Base-by-base conservation (phyloP, 1,140 invertebrate species). In the Ceratina australensis region DNA sequence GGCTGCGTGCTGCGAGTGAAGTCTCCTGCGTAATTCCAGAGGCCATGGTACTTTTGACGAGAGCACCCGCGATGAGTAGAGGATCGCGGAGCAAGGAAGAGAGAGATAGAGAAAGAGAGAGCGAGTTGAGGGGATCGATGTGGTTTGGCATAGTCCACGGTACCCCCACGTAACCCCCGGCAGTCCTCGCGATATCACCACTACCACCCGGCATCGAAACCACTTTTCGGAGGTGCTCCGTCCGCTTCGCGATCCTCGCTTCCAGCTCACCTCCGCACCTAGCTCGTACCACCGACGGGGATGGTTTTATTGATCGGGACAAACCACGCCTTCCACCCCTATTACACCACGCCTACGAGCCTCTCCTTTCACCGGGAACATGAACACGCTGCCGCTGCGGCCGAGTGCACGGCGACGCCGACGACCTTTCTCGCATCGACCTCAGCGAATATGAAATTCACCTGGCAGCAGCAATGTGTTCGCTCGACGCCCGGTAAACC, bases 281-380 rank as follows among this genome's bases (percentile, higher is more conserved):
- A 28, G 20, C 52, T 72, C 15, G 33, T 42, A 71, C 22, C n/a
- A 10, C 22, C 13, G 16, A 67, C 42, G 84, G 78, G 87, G 89
- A 85, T 90, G 87, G 87, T 89, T 89, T 89, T 91, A 91, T 91
- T 90, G 90, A 91, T 91, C 90, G 78, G 20, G 12, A 20, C 28
- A 86, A 28, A 84, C 90, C 89, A 90, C 90, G 90, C 90, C 90
- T 81, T 84, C 88, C 80, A 85, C 84, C 87, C 81, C 81, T 81
- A 77, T 79, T 83, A 88, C 80, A 86, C 86, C 87, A 90, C 90
- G 90, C 90, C 89, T 80, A 89, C 79, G 65, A 52, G 57, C 18
- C 64, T 49, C 66, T 49, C 65, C 67, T 56, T 59, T 56, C 63
- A 33, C 76, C 47, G 65, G 74, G 57, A 74, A 61, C 56, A n/a